A percentile compares a stretch with the other conserved stretches of the same genome.
Conservation (phyloP, 2,888 invertebrate species). For the Heterodera filipjevi region DNA sequence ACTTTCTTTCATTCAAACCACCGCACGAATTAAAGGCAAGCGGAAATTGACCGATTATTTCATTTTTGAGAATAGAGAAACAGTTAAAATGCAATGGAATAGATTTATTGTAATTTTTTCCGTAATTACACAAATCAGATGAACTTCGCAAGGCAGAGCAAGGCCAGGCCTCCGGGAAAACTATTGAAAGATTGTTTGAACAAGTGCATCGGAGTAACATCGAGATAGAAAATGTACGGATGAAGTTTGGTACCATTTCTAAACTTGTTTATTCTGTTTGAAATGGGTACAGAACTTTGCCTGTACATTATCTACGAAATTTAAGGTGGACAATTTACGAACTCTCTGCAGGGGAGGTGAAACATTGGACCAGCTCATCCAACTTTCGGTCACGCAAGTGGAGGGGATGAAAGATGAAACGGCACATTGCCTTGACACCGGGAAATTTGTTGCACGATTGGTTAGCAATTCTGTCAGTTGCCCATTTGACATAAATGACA, state of each 20-base stretch:
- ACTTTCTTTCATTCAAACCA: neutral
- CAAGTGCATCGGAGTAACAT: neutral
- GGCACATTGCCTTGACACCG: neutral
- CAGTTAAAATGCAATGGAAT: too few relatives aligned
- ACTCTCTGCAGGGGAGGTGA: slow-evolving; percentile 13
- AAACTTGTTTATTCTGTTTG: too few relatives aligned
- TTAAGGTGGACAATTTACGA: slow-evolving; percentile 24
- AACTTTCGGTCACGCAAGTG: slow-evolving; percentile 23
- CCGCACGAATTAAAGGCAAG: neutral
- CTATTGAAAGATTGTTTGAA: neutral
- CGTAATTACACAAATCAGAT: neutral
- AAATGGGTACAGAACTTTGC: too few relatives aligned
- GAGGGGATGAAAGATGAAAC: slow-evolving; percentile 19
- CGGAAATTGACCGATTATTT: neutral
- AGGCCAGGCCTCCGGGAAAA: neutral
- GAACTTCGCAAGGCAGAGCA: neutral
- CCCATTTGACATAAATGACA: too few relatives aligned
- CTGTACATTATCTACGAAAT: neutral
- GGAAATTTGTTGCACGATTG: slow-evolving; percentile 1
- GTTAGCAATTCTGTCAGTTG: neutral
- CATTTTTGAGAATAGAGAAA: too few relatives aligned
- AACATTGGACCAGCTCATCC: slow-evolving; percentile 20
- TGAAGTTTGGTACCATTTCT: neutral
- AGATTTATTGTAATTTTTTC: too few relatives aligned
- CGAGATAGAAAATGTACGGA: neutral